Conservation (phyloP, 1,140 invertebrate species). For the Drosophila littoralis region DNA sequence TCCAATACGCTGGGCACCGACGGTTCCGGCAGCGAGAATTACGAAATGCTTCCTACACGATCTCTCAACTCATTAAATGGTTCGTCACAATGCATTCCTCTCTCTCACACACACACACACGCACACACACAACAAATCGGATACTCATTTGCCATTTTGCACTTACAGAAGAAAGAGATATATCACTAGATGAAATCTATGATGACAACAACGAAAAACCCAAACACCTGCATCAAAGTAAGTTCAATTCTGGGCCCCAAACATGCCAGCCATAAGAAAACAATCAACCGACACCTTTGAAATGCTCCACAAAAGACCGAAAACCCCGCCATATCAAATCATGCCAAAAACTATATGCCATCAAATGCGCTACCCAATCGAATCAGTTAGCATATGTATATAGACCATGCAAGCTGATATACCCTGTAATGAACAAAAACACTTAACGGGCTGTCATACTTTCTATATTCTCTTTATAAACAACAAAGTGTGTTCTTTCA, state of each 20-base stretch:
- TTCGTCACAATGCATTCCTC: background rate
- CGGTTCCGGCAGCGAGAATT: constrained; percentile 91
- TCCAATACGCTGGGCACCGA: constrained; percentile 83
- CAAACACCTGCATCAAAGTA: constrained; percentile 84
- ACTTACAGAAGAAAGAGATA: constrained; percentile 84
- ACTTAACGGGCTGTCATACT: background rate
- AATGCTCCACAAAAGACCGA: constrained; percentile 48
- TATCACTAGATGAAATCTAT: constrained; percentile 87
- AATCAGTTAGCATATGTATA: constrained; percentile 25
- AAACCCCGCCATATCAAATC: constrained; percentile 30
- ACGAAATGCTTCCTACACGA: constrained; percentile 89
- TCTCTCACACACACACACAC: background rate
- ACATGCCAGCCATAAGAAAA: too few relatives aligned
- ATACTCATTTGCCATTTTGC: background rate
- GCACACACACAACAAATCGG: background rate
- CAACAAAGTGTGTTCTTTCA: too few relatives aligned
- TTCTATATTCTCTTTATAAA: too few relatives aligned
- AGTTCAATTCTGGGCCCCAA: constrained; percentile 36
- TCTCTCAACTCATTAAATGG: constrained; percentile 85
- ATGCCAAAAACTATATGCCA: constrained; percentile 22
- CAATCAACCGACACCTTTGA: constrained; percentile 18
- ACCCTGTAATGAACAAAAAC: constrained; percentile 18
- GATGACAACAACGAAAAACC: constrained; percentile 86
- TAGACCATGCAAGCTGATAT: constrained; percentile 5
- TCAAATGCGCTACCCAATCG: constrained; percentile 9